Conservation (phyloP, 2,797 vertebrate genomes). For the Notolabrus celidotus region DNA sequence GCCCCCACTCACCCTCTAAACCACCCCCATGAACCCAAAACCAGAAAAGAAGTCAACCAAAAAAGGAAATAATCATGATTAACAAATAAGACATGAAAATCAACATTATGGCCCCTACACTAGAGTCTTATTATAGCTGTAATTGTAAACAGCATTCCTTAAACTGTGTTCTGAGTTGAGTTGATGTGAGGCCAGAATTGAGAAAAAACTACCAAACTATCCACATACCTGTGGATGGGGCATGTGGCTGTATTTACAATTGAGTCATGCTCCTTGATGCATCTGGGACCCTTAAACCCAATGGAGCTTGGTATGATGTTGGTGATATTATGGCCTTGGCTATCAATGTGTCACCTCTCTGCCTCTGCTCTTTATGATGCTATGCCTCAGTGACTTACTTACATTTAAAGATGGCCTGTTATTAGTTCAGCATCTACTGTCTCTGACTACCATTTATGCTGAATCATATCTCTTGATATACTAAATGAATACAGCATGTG, state of each 20-base stretch:
- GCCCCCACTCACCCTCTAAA: too few species aligned
- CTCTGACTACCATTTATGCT: neutral
- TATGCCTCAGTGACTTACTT: slow-evolving; percentile 12
- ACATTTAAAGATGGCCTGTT: slow-evolving; percentile 1
- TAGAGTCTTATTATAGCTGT: too few species aligned
- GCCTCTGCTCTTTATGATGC: slow-evolving; percentile 1
- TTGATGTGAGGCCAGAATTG: too few species aligned
- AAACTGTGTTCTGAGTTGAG: too few species aligned
- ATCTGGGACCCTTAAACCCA: slow-evolving; percentile 50
- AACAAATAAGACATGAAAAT: too few species aligned
- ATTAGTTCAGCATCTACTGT: neutral
- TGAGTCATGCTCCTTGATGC: slow-evolving; percentile 26
- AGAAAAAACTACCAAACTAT: too few species aligned
- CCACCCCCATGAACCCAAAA: too few species aligned
- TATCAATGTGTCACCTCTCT: slow-evolving; percentile 38
- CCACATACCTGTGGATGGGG: too few species aligned
- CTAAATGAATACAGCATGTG: slow-evolving; percentile 4
- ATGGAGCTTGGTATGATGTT: slow-evolving; percentile 45
- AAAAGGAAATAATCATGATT: too few species aligned
- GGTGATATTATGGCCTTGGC: slow-evolving; percentile 45
- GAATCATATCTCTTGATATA: neutral
- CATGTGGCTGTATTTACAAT: slow-evolving; percentile 21
- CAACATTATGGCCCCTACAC: too few species aligned
- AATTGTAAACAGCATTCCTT: too few species aligned
- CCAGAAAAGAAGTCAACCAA: too few species aligned